Conservation (phyloP, 2,797 vertebrate species). For the Enteromius radiatus region DNA sequence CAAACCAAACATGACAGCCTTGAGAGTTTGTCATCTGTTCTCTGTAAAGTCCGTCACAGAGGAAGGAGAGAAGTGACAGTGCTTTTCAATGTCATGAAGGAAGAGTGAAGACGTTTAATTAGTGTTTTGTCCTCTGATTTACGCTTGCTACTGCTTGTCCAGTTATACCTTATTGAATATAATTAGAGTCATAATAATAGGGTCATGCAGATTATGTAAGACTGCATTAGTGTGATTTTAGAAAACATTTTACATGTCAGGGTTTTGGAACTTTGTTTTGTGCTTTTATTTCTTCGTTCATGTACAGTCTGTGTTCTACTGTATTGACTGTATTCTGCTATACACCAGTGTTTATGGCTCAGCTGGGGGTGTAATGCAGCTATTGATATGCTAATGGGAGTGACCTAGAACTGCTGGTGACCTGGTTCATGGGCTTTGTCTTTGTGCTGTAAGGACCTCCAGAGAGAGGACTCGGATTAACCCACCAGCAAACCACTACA, state of each 20-base stretch:
- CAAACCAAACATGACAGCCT: neutral
- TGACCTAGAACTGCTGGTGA: slow-evolving; percentile 54
- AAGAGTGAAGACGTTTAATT: neutral
- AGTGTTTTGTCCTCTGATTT: slow-evolving; percentile 9
- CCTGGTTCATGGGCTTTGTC: slow-evolving; percentile 48
- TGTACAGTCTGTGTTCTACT: slow-evolving; percentile 17
- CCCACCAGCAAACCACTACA: slow-evolving; percentile 23
- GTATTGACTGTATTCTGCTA: slow-evolving; percentile 19
- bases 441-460: slow-evolving; percentile 32
- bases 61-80: neutral
- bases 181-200: neutral
- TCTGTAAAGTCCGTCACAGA: neutral
- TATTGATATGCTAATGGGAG: slow-evolving; percentile 58
- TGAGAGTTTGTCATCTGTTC: neutral
- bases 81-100: neutral
- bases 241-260: neutral
- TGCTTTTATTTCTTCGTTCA: slow-evolving; percentile 6
- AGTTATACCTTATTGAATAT: slow-evolving; percentile 10
- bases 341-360: slow-evolving; percentile 22
- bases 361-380: slow-evolving; percentile 39
- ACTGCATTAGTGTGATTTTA: neutral
- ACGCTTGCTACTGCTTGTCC: slow-evolving; percentile 19
- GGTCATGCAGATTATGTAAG: neutral
- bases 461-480: slow-evolving; percentile 45
- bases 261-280: neutral